Evolutionary conservation across 1,140 invertebrate genomes (phyloP), one percentile per base, ranked within the genome.

Genomic region (Drosophila tropicalis): DNA sequence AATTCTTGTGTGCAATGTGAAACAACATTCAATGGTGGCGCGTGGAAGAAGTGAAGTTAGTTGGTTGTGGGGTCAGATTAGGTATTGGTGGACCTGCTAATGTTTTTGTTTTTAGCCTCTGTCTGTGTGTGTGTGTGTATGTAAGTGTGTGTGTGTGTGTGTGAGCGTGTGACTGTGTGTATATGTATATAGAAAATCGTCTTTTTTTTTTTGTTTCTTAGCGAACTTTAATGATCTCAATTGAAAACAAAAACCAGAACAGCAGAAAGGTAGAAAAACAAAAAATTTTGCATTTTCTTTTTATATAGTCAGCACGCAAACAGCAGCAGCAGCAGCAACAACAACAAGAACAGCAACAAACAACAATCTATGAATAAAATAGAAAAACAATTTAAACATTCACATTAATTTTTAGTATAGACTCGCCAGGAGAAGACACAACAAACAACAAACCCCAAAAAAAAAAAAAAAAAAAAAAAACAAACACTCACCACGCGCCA

Each of bases 191-290:
- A 55, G 71, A 80, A 81, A 81, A 86, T 85, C 71, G 70, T 51
- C 17, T 51, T 19, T 51, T 86, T 87, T 39, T 39, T 39, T 39
- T 39, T 36, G 34, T 36, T 12, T 39, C 10, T 12, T 76, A 83
- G 67, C 73, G 76, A 87, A 87, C 83, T 87, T 29, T 67, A 87
- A 87, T 87, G 83, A 87, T 87, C 83, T 87, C 83, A 87, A 87
- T 83, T 72, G 80, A 54, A 73, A 67, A 75, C 63, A 86, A 67
- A 56, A 17, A 56, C 41, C 41, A 65, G 62, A 70, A 67, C 44
- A 51, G 44, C 44, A 67, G 54, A 71, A 76, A 65, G 40, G 54
- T 66, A 56, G 61, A 81, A 76, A 62, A 68, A 57, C n/a, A 29
- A 29, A 36, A 36, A 36, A 36, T 9, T 73, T 73, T 81, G 79